Evolutionary conservation across 2,797 vertebrate genomes (phyloP).

Genomic region (Cetoscarus ocellatus): DNA sequence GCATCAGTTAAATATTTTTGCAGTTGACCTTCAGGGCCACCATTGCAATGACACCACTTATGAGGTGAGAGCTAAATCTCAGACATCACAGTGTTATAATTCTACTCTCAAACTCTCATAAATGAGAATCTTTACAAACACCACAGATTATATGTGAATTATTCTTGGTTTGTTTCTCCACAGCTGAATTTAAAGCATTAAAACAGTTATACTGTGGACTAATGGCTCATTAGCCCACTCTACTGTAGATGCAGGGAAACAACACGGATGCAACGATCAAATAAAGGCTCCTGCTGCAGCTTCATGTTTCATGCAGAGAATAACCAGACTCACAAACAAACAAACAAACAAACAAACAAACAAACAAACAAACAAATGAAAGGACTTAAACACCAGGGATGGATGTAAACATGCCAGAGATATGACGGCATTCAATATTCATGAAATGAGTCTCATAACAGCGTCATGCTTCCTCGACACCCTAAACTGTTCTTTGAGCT

Average conservation of each 20-base stretch:
- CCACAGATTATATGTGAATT: no score
- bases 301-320: slow-evolving; percentile 54
- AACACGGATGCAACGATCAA: slow-evolving; percentile 31
- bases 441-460: background rate
- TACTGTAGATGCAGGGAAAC: slow-evolving; percentile 18
- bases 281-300: slow-evolving; percentile 23
- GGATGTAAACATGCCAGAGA: slow-evolving; percentile 40
- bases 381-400: slow-evolving; percentile 12
- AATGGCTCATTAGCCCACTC: background rate
- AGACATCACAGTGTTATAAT: no score
- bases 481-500: background rate
- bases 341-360: slow-evolving; percentile 18
- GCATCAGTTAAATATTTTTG: no score
- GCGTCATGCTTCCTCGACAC: slow-evolving; percentile 18
- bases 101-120: no score
- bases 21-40: no score
- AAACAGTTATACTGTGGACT: background rate
- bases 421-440: slow-evolving; percentile 14
- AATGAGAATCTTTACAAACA: no score
- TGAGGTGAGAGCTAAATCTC: no score
- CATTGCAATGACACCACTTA: no score
- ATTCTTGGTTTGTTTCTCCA: no score
- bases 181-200: no score
- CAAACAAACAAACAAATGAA: no score
- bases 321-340: slow-evolving; percentile 28